Evolutionary conservation across 2,113 vertebrate species (phyloP).

Genomic region (Amblyopsis rosae): DNA sequence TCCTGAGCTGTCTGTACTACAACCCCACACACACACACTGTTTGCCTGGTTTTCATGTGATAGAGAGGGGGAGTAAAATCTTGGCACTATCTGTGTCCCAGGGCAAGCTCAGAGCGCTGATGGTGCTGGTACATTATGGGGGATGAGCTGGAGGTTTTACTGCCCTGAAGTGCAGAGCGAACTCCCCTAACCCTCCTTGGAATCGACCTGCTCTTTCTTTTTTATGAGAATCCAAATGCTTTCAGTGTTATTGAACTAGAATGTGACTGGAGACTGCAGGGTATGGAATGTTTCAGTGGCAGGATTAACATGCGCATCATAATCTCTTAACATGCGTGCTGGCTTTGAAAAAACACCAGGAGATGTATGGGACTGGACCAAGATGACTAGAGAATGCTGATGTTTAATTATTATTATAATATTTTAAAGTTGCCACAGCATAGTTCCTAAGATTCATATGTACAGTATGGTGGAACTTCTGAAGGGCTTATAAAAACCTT

Average conservation of each 20-base stretch:
- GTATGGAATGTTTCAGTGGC: conserved; percentile 12
- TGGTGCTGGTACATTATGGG: conserved; percentile 14
- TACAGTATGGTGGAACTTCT: too few species aligned
- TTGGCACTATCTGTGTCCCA: conserved; percentile 26
- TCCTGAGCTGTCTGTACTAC: not conserved
- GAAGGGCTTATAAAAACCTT: too few species aligned
- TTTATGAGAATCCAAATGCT: conserved; percentile 51
- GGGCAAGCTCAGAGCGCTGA: conserved; percentile 40
- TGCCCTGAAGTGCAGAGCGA: conserved; percentile 46
- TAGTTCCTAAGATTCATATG: too few species aligned
- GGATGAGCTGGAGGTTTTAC: conserved; percentile 51
- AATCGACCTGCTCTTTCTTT: conserved; percentile 57
- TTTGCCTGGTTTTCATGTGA: conserved; percentile 3
- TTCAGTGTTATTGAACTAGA: conserved; percentile 36
- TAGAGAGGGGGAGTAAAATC: conserved; percentile 12
- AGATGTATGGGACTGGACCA: not conserved
- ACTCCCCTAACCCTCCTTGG: conserved; percentile 47
- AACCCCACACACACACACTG: not conserved
- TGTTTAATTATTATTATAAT: too few species aligned
- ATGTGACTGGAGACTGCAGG: conserved; percentile 44
- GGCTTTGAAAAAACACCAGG: conserved; percentile 35
- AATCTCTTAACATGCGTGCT: not conserved
- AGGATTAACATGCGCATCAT: conserved; percentile 16
- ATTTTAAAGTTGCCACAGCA: too few species aligned
- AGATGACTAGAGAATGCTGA: too few species aligned